phyloP scores from a whole-genome alignment of 1,140 invertebrate genomes.

The Apis florea region DNA sequence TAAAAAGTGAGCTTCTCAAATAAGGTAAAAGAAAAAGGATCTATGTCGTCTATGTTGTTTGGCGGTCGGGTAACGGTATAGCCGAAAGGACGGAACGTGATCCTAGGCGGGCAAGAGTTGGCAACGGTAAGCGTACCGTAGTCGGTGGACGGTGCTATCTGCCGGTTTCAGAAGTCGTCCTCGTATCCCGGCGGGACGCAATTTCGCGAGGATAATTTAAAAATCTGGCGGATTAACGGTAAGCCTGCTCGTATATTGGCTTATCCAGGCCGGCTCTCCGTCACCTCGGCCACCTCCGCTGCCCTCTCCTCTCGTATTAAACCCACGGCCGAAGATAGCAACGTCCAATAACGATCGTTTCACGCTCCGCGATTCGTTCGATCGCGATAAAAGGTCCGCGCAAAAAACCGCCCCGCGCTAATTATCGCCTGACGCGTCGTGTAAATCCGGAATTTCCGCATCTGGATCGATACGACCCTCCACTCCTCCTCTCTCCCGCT shows the following conservation, averaged over 20 bases:
- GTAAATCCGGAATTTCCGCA: conserved; percentile 40
- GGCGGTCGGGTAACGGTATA: conserved; percentile 31
- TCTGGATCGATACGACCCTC: background rate
- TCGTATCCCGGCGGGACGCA: conserved; percentile 59
- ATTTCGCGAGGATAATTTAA: conserved; percentile 72
- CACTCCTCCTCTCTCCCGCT: too few relatives aligned
- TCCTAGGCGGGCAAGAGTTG: conserved; percentile 65
- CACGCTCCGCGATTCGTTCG: conserved; percentile 36
- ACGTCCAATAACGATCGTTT: conserved; percentile 23
- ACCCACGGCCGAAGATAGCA: conserved; percentile 25
- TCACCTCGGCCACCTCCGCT: conserved; percentile 13
- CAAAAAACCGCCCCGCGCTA: conserved; percentile 26
- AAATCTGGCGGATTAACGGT: conserved; percentile 67
- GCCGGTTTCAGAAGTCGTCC: conserved; percentile 65
- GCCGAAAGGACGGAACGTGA: conserved; percentile 72
- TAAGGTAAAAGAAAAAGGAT: too few relatives aligned
- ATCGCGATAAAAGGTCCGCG: conserved; percentile 29
- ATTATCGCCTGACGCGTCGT: conserved; percentile 18
- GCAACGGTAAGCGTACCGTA: conserved; percentile 63
- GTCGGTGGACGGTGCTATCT: conserved; percentile 65
- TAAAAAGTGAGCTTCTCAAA: background rate
- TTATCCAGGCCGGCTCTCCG: conserved; percentile 40
- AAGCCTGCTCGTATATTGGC: conserved; percentile 47
- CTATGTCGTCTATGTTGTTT: background rate
- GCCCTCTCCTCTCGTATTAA: conserved; percentile 38